Evolutionary conservation across 2,797 vertebrate genomes (phyloP).

Genomic region (Gallinago solitaria): DNA sequence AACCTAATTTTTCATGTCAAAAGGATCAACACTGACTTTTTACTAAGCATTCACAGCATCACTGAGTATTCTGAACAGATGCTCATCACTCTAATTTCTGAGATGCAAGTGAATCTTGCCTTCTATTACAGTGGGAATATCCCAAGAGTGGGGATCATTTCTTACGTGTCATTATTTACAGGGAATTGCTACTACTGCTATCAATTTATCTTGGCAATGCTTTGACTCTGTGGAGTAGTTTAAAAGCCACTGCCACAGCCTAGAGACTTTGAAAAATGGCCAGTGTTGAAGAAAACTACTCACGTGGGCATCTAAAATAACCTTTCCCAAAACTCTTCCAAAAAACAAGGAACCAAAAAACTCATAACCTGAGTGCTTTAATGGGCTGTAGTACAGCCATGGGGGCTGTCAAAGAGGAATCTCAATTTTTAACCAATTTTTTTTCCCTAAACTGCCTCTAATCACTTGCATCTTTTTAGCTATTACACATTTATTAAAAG

Average conservation of each 20-base stretch:
- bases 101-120: background rate
- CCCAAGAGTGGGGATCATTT: background rate
- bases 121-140: background rate
- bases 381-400: background rate
- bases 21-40: background rate
- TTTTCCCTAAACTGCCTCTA: background rate
- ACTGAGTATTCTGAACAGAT: background rate
- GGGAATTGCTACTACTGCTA: background rate
- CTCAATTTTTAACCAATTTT: background rate
- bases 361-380: background rate
- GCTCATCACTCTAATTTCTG: background rate
- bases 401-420: background rate
- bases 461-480: background rate
- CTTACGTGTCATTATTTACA: background rate
- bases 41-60: background rate
- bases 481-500: background rate
- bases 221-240: background rate
- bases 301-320: background rate
- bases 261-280: background rate
- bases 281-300: background rate
- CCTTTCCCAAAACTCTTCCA: background rate
- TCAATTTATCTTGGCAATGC: background rate
- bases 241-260: background rate
- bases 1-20: background rate
- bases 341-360: background rate